These are phyloP conservation scores for Arenaria interpres DNA, from an alignment of 2,113 vertebrate species.

Conservation along the genomic window DNA sequence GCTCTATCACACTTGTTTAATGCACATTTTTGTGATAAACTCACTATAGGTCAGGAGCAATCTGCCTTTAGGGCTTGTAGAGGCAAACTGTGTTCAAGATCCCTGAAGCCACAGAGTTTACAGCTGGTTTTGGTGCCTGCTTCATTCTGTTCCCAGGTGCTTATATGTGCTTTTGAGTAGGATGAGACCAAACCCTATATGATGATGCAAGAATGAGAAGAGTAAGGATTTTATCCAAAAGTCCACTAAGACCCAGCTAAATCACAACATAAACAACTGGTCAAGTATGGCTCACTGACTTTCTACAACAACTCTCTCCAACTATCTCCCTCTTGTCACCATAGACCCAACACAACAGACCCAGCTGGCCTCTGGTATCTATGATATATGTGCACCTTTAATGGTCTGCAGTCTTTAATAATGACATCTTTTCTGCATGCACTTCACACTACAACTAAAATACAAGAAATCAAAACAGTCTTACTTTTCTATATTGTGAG, in stretches of 20 bases:
- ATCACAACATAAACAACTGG: background rate
- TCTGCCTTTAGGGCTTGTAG: background rate
- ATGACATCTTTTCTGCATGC: background rate
- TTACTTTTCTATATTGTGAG: background rate
- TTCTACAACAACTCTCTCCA: background rate
- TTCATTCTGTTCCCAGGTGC: background rate
- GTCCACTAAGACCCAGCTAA: background rate
- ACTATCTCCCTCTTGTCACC: background rate
- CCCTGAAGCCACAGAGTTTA: background rate
- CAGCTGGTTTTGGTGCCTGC: background rate
- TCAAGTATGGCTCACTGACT: background rate
- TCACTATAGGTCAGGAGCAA: background rate
- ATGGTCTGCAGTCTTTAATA: background rate
- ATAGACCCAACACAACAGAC: background rate
- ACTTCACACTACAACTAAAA: background rate
- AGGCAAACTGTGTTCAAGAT: background rate
- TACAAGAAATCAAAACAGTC: background rate
- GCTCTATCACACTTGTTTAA: background rate
- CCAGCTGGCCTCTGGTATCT: background rate
- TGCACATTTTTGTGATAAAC: background rate
- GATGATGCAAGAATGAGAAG: background rate
- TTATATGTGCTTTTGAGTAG: background rate
- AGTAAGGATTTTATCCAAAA: background rate
- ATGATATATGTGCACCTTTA: background rate
- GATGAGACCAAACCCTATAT: background rate